Evolutionary conservation across 2,797 vertebrate species (phyloP), one percentile per base, ranked within the genome.

Genomic region (Pampus argenteus): DNA sequence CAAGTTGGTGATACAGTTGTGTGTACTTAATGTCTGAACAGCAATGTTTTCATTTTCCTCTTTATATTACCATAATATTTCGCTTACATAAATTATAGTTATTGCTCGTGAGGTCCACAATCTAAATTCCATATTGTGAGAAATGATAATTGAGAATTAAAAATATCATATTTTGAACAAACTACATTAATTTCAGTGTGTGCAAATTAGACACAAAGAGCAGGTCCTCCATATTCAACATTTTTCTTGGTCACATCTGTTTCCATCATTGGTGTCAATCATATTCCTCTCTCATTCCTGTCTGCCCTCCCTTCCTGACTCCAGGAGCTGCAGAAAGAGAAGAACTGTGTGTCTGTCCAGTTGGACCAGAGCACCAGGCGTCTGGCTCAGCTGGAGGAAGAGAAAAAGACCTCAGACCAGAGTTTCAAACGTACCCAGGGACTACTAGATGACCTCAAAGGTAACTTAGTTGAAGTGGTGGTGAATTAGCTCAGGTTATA

Each of bases 281-380:
- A 40, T 51, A 18, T 11, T 13, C 34, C 11, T 36, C 34, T 36
- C 10, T 36, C 34, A 50, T 50, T 25, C 3, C 14, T 15, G 26
- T 29, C 5, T 62, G 14, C n/a, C 56, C 1, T 61, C 14, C 5
- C 17, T 25, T 56, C 3, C 47, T 63, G n/a, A 3, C 28, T 79
- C 26, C 79, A 99, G 97, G 96, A 96, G 84, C 62, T 93, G 51
- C 95, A 95, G 75, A 93, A 88, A 81, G 95, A 96, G 60, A 95
- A 95, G 79, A 93, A 90, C 50, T 67, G 86, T 48, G 68, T 93
- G 3, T 83, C 79, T 25, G 91, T 89, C 60, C 95, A 97, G 66
- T 81, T 95, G 73, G 93, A 96, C 74, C 94, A 97, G 78, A 95
- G 92, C 74, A 82, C 40, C 40, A 92, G 85, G 68, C 91, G 92